These are phyloP conservation scores for Hylaeus volcanicus DNA, from an alignment of 1,140 invertebrate species.

Conservation along the genomic window DNA sequence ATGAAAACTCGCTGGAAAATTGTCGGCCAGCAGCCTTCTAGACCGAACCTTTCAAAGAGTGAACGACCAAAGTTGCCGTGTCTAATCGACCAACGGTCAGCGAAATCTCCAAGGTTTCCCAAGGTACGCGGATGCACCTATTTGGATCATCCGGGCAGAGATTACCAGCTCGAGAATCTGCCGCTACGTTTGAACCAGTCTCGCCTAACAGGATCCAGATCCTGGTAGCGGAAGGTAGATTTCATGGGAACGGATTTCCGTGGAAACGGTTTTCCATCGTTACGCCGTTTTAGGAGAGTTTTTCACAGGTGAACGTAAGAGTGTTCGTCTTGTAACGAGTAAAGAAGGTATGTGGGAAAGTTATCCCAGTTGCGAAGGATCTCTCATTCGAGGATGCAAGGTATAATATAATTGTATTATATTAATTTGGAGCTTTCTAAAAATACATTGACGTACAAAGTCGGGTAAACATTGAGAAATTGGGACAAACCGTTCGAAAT, in stretches of 20 bases:
- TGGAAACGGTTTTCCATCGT: background rate
- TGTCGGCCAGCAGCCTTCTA: conserved; percentile 55
- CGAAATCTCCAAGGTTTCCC: conserved; percentile 1
- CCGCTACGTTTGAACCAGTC: conserved; percentile 56
- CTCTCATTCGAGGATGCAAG: too few relatives aligned
- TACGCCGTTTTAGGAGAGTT: background rate
- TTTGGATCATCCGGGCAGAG: conserved; percentile 25
- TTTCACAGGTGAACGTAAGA: background rate
- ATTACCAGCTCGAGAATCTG: conserved; percentile 55
- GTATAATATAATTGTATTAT: too few relatives aligned
- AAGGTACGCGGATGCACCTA: background rate
- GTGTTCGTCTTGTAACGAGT: background rate
- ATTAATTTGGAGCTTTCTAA: background rate
- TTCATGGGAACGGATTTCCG: conserved; percentile 71
- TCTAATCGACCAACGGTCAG: conserved; percentile 43
- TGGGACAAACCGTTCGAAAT: too few relatives aligned
- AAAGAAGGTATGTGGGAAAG: background rate
- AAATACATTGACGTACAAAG: conserved; percentile 1
- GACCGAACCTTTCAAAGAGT: conserved; percentile 46
- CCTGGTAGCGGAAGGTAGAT: conserved; percentile 64
- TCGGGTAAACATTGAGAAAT: background rate
- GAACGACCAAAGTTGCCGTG: conserved; percentile 40
- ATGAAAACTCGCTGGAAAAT: conserved; percentile 55
- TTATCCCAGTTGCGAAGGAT: too few relatives aligned
- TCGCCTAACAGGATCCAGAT: conserved; percentile 68